phyloP scores from a whole-genome alignment of 2,797 vertebrate genomes.

The Gymnocypris eckloni region DNA sequence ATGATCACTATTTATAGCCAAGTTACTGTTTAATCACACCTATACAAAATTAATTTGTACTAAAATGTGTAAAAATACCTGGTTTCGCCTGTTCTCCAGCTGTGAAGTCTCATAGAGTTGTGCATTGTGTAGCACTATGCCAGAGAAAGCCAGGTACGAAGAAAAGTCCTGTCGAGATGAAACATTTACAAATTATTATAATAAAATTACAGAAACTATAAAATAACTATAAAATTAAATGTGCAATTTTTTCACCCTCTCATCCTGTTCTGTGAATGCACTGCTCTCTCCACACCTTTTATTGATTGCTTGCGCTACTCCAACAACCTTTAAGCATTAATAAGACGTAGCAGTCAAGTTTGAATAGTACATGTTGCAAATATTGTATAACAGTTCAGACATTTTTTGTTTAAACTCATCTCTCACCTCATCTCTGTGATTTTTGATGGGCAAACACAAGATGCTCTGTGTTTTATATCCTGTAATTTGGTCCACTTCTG shows the following conservation, averaged over 20 bases:
- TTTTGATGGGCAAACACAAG: conserved; percentile 98
- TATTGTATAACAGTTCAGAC: background rate
- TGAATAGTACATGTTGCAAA: background rate
- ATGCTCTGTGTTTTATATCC: conserved; percentile 97
- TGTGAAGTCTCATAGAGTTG: conserved; percentile 94
- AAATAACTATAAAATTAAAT: background rate
- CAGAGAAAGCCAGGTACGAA: conserved; percentile 92
- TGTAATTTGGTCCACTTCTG: conserved; percentile 96
- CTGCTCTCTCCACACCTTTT: conserved; percentile 89
- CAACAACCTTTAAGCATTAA: conserved; percentile 85
- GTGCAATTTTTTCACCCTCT: conserved; percentile 80
- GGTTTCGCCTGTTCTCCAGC: conserved; percentile 94
- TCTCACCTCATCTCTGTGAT: conserved; percentile 93
- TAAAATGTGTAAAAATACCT: conserved; percentile 71
- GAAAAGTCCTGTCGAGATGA: conserved; percentile 87
- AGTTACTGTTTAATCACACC: background rate
- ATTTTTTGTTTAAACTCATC: background rate
- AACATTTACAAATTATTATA: background rate
- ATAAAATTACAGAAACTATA: background rate
- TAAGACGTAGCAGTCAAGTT: background rate
- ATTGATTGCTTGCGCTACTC: conserved; percentile 97
- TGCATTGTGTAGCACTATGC: conserved; percentile 96
- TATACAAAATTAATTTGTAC: background rate
- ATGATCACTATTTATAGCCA: background rate
- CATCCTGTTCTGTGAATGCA: conserved; percentile 95